Conservation (phyloP, 2,797 vertebrate species). For the Lutjanus campechanus region DNA sequence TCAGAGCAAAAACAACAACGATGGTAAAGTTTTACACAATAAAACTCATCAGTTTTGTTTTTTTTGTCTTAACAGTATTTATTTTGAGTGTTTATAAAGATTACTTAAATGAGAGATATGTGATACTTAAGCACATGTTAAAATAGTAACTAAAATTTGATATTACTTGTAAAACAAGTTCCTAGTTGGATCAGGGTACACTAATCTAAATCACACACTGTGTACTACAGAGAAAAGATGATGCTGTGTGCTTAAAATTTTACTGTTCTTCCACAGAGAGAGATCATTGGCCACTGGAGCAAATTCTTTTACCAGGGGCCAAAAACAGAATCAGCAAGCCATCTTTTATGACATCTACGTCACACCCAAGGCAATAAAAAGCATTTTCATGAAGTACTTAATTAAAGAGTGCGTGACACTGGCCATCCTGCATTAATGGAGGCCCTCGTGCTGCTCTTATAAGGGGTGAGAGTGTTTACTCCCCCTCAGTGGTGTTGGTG, state of each 20-base stretch:
- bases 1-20: neutral
- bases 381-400: conserved; percentile 57
- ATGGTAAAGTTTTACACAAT: neutral
- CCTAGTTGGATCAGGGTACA: conserved; percentile 1
- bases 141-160: neutral
- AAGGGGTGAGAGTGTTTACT: conserved; percentile 51
- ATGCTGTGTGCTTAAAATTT: conserved; percentile 20
- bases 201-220: conserved; percentile 4
- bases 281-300: conserved; percentile 34
- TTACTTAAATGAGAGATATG: neutral
- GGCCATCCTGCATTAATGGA: conserved; percentile 65
- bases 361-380: conserved; percentile 68
- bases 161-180: conserved; percentile 27
- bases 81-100: neutral
- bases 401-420: conserved; percentile 69
- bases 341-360: conserved; percentile 50
- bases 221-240: conserved; percentile 19
- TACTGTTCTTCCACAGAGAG: conserved; percentile 26
- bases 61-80: neutral
- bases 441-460: conserved; percentile 56
- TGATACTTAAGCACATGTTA: neutral
- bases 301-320: conserved; percentile 16
- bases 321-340: conserved; percentile 40
- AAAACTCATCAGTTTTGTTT: neutral
- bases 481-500: conserved; percentile 43